Evolutionary conservation across 2,797 vertebrate species (phyloP).

Genomic region (Xerus rutilus): DNA sequence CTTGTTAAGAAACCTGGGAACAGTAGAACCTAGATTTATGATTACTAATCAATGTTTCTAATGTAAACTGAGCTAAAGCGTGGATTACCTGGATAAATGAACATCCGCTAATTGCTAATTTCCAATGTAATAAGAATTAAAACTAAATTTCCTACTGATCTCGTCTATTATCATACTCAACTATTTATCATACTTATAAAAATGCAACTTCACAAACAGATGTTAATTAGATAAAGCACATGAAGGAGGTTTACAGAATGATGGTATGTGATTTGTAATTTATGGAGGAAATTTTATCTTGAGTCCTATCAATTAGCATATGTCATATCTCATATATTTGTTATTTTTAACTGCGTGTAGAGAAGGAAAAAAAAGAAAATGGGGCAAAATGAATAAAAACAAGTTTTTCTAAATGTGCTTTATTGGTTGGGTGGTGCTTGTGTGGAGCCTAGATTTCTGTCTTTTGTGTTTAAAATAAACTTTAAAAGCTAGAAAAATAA

Average conservation of each 20-base stretch:
- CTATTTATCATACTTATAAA: neutral
- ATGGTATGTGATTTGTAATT: neutral
- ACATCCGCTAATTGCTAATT: neutral
- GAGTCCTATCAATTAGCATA: neutral
- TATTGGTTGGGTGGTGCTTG: neutral
- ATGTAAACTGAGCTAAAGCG: neutral
- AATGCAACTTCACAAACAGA: neutral
- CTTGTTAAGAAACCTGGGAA: neutral
- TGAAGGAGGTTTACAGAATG: neutral
- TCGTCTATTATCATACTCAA: neutral
- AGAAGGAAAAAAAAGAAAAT: slow-evolving; percentile 10
- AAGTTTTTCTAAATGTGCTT: slow-evolving; percentile 35
- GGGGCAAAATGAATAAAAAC: neutral
- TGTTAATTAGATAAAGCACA: neutral
- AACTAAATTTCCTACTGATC: neutral
- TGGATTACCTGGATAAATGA: neutral
- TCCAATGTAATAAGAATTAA: neutral
- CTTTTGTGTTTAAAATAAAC: slow-evolving; percentile 62
- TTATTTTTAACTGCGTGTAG: neutral
- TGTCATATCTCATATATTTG: neutral
- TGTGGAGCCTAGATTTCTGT: neutral
- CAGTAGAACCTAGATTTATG: neutral
- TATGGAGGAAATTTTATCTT: neutral
- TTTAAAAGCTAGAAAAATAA: slow-evolving; percentile 70
- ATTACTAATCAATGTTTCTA: slow-evolving; percentile 1